phyloP scores from a whole-genome alignment of 1,140 invertebrate genomes.

The Aplysia californica region DNA sequence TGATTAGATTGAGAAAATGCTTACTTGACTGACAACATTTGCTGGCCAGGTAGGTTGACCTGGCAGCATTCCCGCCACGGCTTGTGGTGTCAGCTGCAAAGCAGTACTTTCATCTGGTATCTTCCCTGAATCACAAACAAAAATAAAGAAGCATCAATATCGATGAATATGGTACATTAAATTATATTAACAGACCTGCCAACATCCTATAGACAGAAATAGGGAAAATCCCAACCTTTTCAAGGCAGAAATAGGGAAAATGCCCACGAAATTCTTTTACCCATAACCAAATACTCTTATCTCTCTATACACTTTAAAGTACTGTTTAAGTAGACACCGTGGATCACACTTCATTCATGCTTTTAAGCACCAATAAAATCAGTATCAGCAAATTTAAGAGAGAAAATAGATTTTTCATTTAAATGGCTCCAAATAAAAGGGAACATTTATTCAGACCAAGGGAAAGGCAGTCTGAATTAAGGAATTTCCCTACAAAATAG shows the following conservation, averaged over 20 bases:
- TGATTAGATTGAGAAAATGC: too few species aligned
- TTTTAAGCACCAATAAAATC: too few species aligned
- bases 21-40: conserved; percentile 84
- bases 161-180: background rate
- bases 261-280: background rate
- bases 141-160: background rate
- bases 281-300: background rate
- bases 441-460: too few species aligned
- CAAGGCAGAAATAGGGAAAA: background rate
- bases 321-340: background rate
- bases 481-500: too few species aligned
- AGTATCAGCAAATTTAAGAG: too few species aligned
- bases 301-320: background rate
- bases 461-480: too few species aligned
- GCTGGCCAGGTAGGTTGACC: conserved; percentile 68
- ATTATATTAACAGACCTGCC: too few species aligned
- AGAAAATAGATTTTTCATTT: too few species aligned
- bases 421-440: too few species aligned
- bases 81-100: conserved; percentile 88
- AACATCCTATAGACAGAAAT: too few species aligned
- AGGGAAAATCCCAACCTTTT: too few species aligned
- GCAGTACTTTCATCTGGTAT: conserved; percentile 96
- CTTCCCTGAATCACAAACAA: conserved; percentile 77
- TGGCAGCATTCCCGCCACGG: conserved; percentile 75
- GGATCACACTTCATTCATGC: too few species aligned